Conservation (phyloP, 92 coral and sea anemone genomes). For the Umimayanthus chanpuru region DNA sequence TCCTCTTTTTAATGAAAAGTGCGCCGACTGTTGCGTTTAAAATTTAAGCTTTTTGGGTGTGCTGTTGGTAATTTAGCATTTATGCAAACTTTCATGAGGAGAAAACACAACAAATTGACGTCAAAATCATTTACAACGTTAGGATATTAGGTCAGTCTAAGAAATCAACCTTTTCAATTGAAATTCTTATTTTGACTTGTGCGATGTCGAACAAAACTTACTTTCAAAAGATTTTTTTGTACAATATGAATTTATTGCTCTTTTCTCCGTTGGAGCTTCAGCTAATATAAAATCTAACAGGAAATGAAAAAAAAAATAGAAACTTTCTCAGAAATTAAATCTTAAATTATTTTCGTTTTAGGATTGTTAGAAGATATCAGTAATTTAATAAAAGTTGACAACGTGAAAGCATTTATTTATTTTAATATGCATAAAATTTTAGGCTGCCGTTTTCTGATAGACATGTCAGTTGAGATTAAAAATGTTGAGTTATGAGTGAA, state of each 20-base stretch:
- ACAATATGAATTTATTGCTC: slow-evolving; percentile 45
- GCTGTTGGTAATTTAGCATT: slow-evolving; percentile 2
- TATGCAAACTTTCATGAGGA: slow-evolving; percentile 24
- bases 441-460: background rate
- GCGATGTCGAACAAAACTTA: slow-evolving; percentile 18
- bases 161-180: slow-evolving; percentile 15
- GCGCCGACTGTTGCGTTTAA: background rate
- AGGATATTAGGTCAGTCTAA: background rate
- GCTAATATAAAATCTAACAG: slow-evolving; percentile 32
- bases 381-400: slow-evolving; percentile 45
- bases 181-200: slow-evolving; percentile 12
- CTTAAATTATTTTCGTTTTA: slow-evolving; percentile 43
- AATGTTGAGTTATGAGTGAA: background rate
- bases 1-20: slow-evolving; percentile 12
- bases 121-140: slow-evolving; percentile 32
- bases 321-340: slow-evolving; percentile 28
- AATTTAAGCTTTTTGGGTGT: background rate
- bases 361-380: slow-evolving; percentile 21
- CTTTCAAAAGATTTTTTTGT: slow-evolving; percentile 20
- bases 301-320: slow-evolving; percentile 19
- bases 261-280: slow-evolving; percentile 46
- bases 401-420: slow-evolving; percentile 36
- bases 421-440: slow-evolving; percentile 15
- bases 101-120: slow-evolving; percentile 28
- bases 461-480: background rate